Base-by-base conservation (phyloP, 2,113 vertebrate species). In the Mustela lutreola region DNA sequence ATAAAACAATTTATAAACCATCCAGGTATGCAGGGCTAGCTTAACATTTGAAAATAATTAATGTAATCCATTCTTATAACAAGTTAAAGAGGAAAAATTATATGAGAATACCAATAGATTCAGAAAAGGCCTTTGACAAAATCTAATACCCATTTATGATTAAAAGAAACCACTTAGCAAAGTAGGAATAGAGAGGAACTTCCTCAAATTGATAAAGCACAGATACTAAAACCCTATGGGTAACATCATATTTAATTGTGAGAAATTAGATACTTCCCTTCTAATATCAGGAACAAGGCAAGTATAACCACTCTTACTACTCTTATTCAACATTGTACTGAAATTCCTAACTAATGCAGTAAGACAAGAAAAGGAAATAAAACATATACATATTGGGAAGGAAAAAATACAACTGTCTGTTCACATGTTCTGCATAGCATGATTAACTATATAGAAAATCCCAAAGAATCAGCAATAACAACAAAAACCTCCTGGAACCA, bases 71-170 rank as follows among this genome's bases (percentile, higher is more conserved):
- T 84, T 39, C 56, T 4, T 48, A 75, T 10, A 83, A 65, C 14
- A 94, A 56, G 1, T 21, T 87, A 45, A 86, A 89, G n/a, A 91
- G 67, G n/a, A 92, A 92, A 97, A 89, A 56, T 48, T 53, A 73
- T 15, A 45, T 76, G 14, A 56, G 58, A 9, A 18, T 78, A 90
- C 19, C 33, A 82, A 79, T 48, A 39, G 24, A 48, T 42, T 5
- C 24, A 88, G 82, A 89, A 67, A 60, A 93, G 91, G 19, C 1
- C 62, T 56, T 80, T 85, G n/a, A n/a, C 5, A 58, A 97, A 95
- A 91, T 71, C 16, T 45, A 93, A 31, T 7, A 93, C 2, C 4
- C 1, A 12, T 28, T 82, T 87, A 73, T 16, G 21, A 83, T 93
- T 28, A 21, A 78, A 91, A 31, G n/a, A 83, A 96, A 87, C 79